Evolutionary conservation across 1,140 invertebrate species (phyloP).

Genomic region (Parasteatoda tepidariorum): DNA sequence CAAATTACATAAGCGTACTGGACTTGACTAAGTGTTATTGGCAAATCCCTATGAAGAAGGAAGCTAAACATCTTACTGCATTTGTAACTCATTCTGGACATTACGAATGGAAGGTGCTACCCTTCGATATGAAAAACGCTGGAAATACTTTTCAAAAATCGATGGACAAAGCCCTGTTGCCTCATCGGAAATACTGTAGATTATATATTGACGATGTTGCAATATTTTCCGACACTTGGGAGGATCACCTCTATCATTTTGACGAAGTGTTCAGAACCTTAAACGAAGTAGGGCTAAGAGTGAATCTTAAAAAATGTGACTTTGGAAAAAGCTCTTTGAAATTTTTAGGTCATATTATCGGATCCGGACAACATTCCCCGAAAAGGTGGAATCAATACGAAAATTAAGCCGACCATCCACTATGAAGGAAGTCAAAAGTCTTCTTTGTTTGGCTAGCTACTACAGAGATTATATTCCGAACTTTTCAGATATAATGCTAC

Average conservation of each 20-base stretch:
- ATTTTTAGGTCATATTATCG: not conserved
- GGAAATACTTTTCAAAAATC: not conserved
- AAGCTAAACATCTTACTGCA: conserved; percentile 68
- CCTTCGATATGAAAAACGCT: not conserved
- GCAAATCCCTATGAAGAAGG: conserved; percentile 66
- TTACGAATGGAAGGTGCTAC: conserved; percentile 50
- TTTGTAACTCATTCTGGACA: conserved; percentile 67
- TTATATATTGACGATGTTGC: not conserved
- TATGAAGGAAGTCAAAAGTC: not conserved
- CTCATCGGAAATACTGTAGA: not conserved
- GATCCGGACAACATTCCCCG: not conserved
- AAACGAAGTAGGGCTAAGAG: not conserved
- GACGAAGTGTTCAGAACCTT: not conserved
- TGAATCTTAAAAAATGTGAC: not conserved
- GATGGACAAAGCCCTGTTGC: not conserved
- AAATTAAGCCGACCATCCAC: not conserved
- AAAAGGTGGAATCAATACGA: not conserved
- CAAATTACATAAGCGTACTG: conserved; percentile 68
- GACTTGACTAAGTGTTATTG: conserved; percentile 71
- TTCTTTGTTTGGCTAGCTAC: not conserved
- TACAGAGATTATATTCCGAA: not conserved
- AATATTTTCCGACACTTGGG: not conserved
- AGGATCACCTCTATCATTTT: not conserved
- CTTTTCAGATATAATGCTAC: not conserved
- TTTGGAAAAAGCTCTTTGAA: not conserved